Evolutionary conservation across 2,113 vertebrate species (phyloP).

Genomic region (Anthoscopus minutus): DNA sequence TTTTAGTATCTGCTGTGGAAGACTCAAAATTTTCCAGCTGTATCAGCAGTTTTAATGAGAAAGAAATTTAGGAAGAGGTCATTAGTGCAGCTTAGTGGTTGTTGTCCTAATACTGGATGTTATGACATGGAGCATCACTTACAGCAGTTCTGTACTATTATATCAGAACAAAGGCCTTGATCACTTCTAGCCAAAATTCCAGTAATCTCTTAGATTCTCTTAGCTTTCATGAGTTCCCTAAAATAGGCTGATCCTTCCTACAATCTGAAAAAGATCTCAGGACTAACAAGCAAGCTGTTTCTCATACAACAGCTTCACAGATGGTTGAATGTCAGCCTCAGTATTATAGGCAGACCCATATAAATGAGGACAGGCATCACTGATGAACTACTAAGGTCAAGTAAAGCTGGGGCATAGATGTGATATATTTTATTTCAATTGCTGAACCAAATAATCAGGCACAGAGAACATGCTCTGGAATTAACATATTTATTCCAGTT

Average conservation of each 20-base stretch:
- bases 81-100: background rate
- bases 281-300: background rate
- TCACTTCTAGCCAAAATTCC: background rate
- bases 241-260: background rate
- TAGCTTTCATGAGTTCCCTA: background rate
- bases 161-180: background rate
- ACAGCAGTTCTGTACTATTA: background rate
- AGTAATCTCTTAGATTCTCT: background rate
- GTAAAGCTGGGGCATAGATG: background rate
- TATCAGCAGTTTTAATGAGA: background rate
- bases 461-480: background rate
- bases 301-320: background rate
- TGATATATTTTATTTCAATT: background rate
- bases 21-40: background rate
- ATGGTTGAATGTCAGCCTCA: background rate
- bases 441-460: slow-evolving; percentile 33
- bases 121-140: background rate
- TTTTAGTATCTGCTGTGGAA: background rate
- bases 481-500: slow-evolving; percentile 41
- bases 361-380: background rate
- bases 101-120: background rate
- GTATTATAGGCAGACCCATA: background rate
- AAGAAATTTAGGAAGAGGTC: background rate
- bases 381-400: slow-evolving; percentile 10
- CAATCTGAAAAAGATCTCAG: background rate